Percentiles rank a stretch among this genome's conserved stretches.
Conservation (phyloP, 2,113 vertebrate species). For the Channa maculata region DNA sequence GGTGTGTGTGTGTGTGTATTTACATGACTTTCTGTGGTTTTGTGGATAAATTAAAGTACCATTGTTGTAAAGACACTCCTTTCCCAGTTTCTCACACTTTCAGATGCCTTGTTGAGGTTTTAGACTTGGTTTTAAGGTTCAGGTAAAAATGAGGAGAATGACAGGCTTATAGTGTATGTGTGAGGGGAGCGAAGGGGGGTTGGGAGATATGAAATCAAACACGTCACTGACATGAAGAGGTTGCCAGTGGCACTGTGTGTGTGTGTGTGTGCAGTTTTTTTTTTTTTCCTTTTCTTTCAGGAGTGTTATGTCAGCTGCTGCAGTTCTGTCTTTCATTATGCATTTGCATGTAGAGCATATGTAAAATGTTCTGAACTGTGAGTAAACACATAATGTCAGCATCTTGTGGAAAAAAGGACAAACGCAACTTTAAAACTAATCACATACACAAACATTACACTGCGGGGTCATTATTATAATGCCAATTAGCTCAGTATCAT, state of each 20-base stretch:
- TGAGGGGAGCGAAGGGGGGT: constrained; percentile 6
- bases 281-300: constrained; percentile 11
- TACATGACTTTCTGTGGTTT: too few species aligned
- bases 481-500: background rate
- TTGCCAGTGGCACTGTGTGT: constrained; percentile 11
- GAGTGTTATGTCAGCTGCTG: constrained; percentile 22
- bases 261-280: background rate
- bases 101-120: too few species aligned
- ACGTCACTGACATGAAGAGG: constrained; percentile 53
- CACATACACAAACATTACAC: constrained; percentile 17
- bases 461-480: background rate
- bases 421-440: background rate
- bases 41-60: too few species aligned
- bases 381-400: background rate
- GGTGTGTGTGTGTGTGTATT: background rate
- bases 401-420: background rate
- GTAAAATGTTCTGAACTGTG: background rate
- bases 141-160: too few species aligned
- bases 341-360: background rate
- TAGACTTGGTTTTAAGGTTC: too few species aligned
- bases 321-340: background rate
- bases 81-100: too few species aligned
- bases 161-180: background rate
- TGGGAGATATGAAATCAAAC: constrained; percentile 20
- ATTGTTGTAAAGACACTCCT: too few species aligned